Base-by-base conservation (phyloP, 2,797 vertebrate genomes). In the Coregonus ussuriensis region DNA sequence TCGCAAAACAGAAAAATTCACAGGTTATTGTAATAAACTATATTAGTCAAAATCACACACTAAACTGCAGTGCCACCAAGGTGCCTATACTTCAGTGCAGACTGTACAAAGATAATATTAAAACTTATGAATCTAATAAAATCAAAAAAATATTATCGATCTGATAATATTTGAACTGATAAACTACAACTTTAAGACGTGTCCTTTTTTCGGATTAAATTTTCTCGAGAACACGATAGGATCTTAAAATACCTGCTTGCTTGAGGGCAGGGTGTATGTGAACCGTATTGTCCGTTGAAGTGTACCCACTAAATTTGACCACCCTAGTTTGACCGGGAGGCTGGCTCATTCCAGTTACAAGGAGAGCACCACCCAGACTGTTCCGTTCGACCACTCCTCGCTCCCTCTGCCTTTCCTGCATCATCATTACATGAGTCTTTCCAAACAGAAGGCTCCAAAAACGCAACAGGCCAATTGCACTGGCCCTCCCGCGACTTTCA, bases 401-500 rank as follows among this genome's bases (percentile, higher is more conserved):
- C 92, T 84, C 90, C 81, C 89, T 84, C 89, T 91, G 91, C 92
- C 92, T 89, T 90, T 92, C 90, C 90, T 82, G 94, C 95, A 95
- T 92, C 97, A 97, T 97, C 94, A 86, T 96, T 93, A 94, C 95
- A 95, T 89, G 86, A 94, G 93, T 90, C 90, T 90, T 85, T 83
- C 91, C 86, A 83, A 85, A 86, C 82, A 83, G 85, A 86, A 90
- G 89, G 85, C 84, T 84, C 72, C 59, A 37, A 68, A 41, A 54
- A 51, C 66, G 68, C 76, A 59, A 81, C 81, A 31, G 74, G 83
- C 83, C 81, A 71, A 51, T 65, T 33, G 76, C 74, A 53, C 67
- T 35, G 63, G 56, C 62, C 78, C 56, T 87, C 80, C 84, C 29
- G 88, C 84, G 79, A 78, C 91, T 91, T 94, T 91, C 84, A 93